Evolutionary conservation across 2,113 vertebrate genomes (phyloP).

Genomic region (Crotalus horridus): DNA sequence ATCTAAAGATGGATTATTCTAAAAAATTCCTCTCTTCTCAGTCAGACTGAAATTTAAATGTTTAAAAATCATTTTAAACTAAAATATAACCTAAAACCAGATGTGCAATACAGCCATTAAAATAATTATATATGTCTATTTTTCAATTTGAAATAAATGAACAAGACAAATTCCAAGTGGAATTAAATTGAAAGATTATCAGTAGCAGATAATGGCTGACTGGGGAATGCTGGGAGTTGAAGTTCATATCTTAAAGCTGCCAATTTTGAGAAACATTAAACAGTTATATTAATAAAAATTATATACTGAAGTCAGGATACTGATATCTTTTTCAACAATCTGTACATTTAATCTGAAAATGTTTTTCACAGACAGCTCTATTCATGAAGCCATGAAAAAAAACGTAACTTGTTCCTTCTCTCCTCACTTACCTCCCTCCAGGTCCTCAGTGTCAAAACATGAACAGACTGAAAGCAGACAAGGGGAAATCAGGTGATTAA

Average conservation of each 20-base stretch:
- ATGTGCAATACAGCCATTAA: neutral
- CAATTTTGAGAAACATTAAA: neutral
- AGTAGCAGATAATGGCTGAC: neutral
- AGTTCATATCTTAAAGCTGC: neutral
- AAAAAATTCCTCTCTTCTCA: neutral
- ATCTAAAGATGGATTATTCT: neutral
- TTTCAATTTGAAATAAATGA: neutral
- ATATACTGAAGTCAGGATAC: neutral
- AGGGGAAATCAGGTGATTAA: neutral
- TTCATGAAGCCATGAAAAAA: neutral
- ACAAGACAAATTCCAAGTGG: neutral
- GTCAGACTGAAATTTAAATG: neutral
- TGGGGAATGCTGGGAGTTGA: neutral
- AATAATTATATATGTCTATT: neutral
- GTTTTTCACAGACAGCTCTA: neutral
- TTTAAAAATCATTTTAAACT: neutral
- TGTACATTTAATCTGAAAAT: neutral
- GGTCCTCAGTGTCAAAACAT: constrained; percentile 87
- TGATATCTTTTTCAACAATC: neutral
- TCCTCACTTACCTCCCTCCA: constrained; percentile 88
- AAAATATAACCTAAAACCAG: neutral
- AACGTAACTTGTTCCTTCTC: neutral
- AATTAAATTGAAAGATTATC: neutral
- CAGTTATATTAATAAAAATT: neutral
- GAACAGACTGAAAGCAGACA: constrained; percentile 81